Base-by-base conservation (phyloP, 2,888 invertebrate species). In the Leptarthrus brevirostris region DNA sequence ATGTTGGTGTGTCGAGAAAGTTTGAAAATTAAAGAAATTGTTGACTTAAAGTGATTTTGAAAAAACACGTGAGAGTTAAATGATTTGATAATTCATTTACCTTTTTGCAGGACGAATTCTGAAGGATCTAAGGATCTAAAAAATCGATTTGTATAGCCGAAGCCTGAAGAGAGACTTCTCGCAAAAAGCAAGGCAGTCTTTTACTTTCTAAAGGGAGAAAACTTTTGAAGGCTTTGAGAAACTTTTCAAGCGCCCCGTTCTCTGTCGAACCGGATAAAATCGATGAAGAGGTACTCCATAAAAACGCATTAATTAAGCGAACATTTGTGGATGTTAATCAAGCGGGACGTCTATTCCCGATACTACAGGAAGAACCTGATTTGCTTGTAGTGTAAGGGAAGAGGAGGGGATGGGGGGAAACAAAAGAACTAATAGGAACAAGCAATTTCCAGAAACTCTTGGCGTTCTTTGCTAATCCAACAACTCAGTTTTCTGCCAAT, bases 71-170 rank as follows among this genome's bases (percentile, higher is more conserved):
- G 18, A 36, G 58, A 36, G 36, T 16, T 36, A 58, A 58, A 58
- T 58, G 58, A 58, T 58, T 58, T 58, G 58, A 58, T 58, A 58
- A 58, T 58, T 58, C 58, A 58, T 58, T 58, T 58, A 58, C 58
- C 18, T 34, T 58, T 58, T 36, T 58, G 34, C 34, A 3, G 40
- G 12, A 12, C 12, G 12, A 40, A 26, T 58, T 20, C 58, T 20
- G n/a, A n/a, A n/a, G n/a, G n/a, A n/a, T n/a, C n/a, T n/a, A n/a
- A n/a, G n/a, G n/a, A n/a, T n/a, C n/a, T n/a, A 36, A 34, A 36
- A 18, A 58, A 58, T 58, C 58, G 36, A 58, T 58, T 36, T 58
- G 58, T 36, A 58, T n/a, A n/a, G n/a, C n/a, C n/a, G n/a, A n/a
- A n/a, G n/a, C 24, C 36, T 58, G 58, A 36, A 3, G 58, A n/a